Evolutionary conservation across 35 echinoderm and acorn worm species (phyloP).

Genomic region (Amphiura filiformis): DNA sequence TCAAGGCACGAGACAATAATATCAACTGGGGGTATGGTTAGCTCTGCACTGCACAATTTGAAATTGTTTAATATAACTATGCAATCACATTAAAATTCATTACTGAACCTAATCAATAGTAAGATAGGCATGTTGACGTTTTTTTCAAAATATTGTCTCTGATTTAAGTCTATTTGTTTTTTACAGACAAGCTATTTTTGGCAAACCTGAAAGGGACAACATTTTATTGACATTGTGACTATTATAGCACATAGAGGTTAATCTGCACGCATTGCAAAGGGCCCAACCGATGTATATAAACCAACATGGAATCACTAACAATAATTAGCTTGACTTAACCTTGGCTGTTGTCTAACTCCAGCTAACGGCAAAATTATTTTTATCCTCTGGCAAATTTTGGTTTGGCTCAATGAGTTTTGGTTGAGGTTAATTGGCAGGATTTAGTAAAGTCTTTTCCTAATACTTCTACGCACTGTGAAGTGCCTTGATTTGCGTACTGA

Average conservation of each 20-base stretch:
- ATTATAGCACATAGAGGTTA: background rate
- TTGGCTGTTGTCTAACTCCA: background rate
- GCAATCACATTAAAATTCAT: no score
- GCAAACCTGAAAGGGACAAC: background rate
- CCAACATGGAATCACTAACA: constrained; percentile 10
- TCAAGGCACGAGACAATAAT: background rate
- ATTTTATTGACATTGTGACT: background rate
- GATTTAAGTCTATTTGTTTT: no score
- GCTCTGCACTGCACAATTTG: background rate
- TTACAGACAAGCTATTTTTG: no score
- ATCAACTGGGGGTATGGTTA: background rate
- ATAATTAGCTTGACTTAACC: background rate
- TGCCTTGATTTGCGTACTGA: no score
- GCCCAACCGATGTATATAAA: background rate
- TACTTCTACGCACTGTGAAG: no score
- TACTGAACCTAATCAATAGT: no score
- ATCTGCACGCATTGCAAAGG: background rate
- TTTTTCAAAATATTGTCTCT: no score
- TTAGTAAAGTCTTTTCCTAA: no score
- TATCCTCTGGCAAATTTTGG: background rate
- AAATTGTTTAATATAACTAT: background rate
- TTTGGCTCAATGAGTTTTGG: background rate
- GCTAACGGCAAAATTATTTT: background rate
- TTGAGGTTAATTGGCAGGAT: constrained; percentile 1
- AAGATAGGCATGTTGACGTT: no score